Evolutionary conservation across 2,113 vertebrate species (phyloP), one percentile per base, ranked within the genome.

Genomic region (Mandrillus leucophaeus): DNA sequence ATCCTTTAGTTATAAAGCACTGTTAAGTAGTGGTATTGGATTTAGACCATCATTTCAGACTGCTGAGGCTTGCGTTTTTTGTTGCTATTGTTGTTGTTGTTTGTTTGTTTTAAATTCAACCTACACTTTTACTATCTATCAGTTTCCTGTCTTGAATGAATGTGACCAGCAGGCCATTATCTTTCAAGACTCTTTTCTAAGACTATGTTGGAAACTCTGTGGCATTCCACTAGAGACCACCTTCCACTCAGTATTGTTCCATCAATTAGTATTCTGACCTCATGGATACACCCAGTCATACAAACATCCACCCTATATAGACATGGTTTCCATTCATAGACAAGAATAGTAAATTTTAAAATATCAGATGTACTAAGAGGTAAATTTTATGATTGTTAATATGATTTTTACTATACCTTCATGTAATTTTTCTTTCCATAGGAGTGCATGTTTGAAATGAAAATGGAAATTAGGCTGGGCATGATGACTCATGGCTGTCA

Each of bases 171-270:
- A 17, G 68, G 73, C 16, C 9, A 2, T 35, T 64, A 43, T 43
- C 23, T 61, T 82, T 75, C 4, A 1, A 32, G 52, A 20, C 30
- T 76, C 11, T 17, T 14, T 22, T 45, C 83, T 81, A 9, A 43
- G 59, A 13, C n/a, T 3, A 0, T 9, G 0, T 0, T 10, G 32
- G 78, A 35, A 11, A 59, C 4, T 38, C 35, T 0, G 32, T 1
- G 4, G 30, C 48, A 0, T 11, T n/a, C 70, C 30, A 4, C 8
- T 0, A 7, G 68, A 18, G n/a, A 22, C 30, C 4, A 13, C 72
- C 10, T n/a, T 76, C 30, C 35, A 4, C 0, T 0, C 0, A 5
- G 61, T 23, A 0, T 3, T 0, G 0, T 1, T 16, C 83, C 1
- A 0, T 14, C 18, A 8, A 0, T 20, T 22, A 18, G 35, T 0